A percentile compares a stretch with the other conserved stretches of the same genome.
Evolutionary conservation across 2,797 vertebrate species (phyloP).

Genomic region (Argya squamiceps): DNA sequence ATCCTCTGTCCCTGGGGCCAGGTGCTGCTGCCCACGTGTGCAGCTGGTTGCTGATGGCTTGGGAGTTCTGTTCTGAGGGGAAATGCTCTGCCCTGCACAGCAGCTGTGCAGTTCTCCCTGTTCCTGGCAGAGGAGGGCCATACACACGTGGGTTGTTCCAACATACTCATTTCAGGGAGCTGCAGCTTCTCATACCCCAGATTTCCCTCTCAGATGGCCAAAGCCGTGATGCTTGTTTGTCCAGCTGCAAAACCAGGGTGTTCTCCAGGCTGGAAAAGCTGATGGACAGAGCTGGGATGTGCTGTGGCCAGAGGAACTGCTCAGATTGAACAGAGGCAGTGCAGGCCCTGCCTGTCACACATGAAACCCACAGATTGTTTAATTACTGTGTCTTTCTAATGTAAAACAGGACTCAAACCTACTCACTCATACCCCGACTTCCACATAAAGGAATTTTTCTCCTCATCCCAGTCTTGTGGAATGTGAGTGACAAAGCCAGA

Average conservation of each 20-base stretch:
- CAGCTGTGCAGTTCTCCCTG: neutral
- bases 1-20: fast-evolving
- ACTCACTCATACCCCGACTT: neutral
- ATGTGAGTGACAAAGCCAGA: neutral
- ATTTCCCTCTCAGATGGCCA: neutral
- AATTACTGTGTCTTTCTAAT: neutral
- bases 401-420: neutral
- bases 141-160: neutral
- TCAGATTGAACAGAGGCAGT: neutral
- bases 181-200: neutral
- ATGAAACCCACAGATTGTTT: neutral
- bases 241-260: neutral
- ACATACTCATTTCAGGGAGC: neutral
- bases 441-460: neutral
- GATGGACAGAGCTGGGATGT: neutral
- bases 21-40: neutral
- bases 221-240: neutral
- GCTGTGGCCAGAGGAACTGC: neutral
- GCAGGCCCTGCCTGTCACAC: neutral
- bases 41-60: neutral
- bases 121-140: neutral
- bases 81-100: neutral
- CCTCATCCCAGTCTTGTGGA: neutral
- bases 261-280: neutral
- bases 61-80: neutral